These are phyloP conservation scores for Calyptomena viridis DNA, from an alignment of 2,113 vertebrate species.

Conservation along the genomic window DNA sequence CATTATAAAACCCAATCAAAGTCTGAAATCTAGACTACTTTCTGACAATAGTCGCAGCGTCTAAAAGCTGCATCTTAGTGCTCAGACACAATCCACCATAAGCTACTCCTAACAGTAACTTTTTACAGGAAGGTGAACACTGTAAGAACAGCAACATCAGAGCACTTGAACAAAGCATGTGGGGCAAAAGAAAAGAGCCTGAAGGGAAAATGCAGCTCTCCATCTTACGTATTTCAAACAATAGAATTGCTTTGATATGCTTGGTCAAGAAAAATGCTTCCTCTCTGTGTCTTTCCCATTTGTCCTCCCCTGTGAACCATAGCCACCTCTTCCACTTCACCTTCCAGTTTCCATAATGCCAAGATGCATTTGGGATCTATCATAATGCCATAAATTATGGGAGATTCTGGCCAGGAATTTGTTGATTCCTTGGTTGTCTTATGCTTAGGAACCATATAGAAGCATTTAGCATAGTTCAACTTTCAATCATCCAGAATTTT, in stretches of 20 bases:
- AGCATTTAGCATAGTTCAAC: neutral
- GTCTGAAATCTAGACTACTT: neutral
- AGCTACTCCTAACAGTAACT: neutral
- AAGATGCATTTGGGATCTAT: neutral
- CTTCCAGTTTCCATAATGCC: neutral
- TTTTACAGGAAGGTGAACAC: neutral
- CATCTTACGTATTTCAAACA: neutral
- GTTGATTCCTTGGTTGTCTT: neutral
- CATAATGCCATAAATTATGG: neutral
- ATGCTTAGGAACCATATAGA: neutral
- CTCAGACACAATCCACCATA: neutral
- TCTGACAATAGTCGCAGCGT: neutral
- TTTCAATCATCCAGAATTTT: neutral
- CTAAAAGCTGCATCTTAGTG: neutral
- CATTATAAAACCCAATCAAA: neutral
- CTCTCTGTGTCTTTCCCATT: neutral
- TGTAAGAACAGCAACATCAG: neutral
- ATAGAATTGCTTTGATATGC: neutral
- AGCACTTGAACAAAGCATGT: neutral
- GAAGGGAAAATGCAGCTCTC: neutral
- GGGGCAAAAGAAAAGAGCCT: neutral
- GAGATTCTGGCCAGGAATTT: neutral
- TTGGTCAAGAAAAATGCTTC: neutral
- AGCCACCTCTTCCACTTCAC: neutral
- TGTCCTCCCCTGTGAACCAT: accelerated